Conservation (phyloP, 2,113 vertebrate species). For the Cephalopterus ornatus region DNA sequence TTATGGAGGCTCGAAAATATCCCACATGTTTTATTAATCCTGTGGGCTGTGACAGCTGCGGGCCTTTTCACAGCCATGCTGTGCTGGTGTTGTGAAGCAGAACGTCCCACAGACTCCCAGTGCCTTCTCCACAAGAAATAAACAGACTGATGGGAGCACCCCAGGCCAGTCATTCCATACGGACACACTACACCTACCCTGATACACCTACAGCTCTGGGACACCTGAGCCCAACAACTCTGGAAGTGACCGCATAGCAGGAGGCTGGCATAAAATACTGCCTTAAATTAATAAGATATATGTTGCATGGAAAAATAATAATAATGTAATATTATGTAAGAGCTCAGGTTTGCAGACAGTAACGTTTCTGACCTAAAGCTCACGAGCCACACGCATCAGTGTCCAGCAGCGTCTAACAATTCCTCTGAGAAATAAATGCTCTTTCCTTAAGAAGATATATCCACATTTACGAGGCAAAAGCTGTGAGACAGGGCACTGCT, state of each 20-base stretch:
- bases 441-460: background rate
- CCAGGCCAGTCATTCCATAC: fast-evolving
- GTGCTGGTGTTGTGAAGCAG: background rate
- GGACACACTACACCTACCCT: fast-evolving
- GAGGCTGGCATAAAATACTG: fast-evolving
- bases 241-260: background rate
- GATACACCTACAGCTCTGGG: fast-evolving
- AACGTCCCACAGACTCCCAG: background rate
- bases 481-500: background rate
- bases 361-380: background rate
- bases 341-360: background rate
- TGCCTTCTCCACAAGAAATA: background rate
- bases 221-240: background rate
- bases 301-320: background rate
- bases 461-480: background rate
- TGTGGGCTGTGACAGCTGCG: background rate
- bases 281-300: background rate
- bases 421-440: background rate
- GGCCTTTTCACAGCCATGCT: background rate
- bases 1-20: background rate
- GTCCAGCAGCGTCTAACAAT: background rate
- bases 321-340: background rate
- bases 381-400: background rate
- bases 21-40: background rate
- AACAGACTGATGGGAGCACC: background rate